Evolutionary conservation across 2,113 vertebrate genomes (phyloP), one percentile per base, ranked within the genome.

Genomic region (Edolisoma coerulescens): DNA sequence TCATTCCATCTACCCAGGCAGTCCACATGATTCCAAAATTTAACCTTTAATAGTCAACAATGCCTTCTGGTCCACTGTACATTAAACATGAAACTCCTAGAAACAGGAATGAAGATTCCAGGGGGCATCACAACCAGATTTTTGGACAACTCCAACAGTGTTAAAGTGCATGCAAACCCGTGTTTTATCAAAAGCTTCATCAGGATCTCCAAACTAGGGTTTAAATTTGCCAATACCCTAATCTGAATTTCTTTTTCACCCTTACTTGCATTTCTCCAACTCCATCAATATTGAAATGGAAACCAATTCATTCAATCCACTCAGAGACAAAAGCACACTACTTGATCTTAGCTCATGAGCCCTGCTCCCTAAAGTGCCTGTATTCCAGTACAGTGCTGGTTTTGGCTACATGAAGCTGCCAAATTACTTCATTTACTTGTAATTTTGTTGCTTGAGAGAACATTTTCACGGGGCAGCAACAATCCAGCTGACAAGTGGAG

Each of bases 71-170:
- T 52, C 64, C 54, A 15, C 64, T 32, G 41, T 5, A 47, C 2
- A 18, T 39, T 16, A 77, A 67, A 44, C 27, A 39, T 1, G 8
- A 67, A 90, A 87, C 23, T 11, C 11, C 24, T 32, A 26, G 67
- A 76, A 78, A 60, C 4, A 61, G 22, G 35, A 82, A 64, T 27
- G 39, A 81, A 54, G 35, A 57, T 71, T 39, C n/a, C 45, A 65
- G 26, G 16, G 33, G 10, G 20, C 9, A 75, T 30, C 27, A 44
- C 35, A 84, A 61, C 5, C 42, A 75, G 16, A 39, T 24, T 47
- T 67, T 9, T 37, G 5, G 20, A 63, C 1, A 0, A 19, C 13
- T 35, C 52, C 21, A 57, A 9, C 20, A 47, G 11, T 2, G 9
- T 28, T 59, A 45, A 81, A 59, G 59, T 2, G 13, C 41, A 77